Conservation (phyloP, 2,113 vertebrate genomes). For the Neoarius graeffei region DNA sequence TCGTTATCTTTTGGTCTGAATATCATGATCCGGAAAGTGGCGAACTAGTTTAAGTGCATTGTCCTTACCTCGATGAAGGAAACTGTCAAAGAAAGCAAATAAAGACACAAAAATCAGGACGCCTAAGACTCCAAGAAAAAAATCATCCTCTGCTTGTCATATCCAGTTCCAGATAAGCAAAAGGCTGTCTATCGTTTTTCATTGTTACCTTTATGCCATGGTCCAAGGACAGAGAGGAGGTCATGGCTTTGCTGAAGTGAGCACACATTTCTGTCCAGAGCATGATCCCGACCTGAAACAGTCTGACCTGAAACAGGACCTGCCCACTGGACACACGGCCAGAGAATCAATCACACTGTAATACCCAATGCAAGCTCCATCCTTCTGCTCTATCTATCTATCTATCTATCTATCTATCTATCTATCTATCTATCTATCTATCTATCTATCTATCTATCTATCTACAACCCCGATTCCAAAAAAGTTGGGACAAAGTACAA, state of each 20-base stretch:
- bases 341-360: conserved; percentile 71
- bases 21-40: neutral
- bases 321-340: conserved; percentile 65
- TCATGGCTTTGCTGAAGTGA: conserved; percentile 67
- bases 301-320: conserved; percentile 71
- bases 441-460: too few relatives aligned
- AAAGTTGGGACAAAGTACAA: too few relatives aligned
- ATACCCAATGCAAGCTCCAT: conserved; percentile 50
- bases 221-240: conserved; percentile 66
- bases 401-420: conserved; percentile 11
- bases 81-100: neutral
- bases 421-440: neutral
- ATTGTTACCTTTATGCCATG: neutral
- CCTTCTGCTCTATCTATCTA: neutral
- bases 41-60: neutral
- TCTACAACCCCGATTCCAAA: too few relatives aligned
- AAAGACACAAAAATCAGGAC: neutral
- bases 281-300: conserved; percentile 60
- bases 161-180: neutral
- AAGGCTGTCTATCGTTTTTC: conserved; percentile 12
- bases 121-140: neutral
- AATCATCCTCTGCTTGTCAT: neutral
- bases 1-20: neutral
- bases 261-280: conserved; percentile 66
- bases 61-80: neutral